Percentiles rank a stretch among this genome's conserved stretches.
Conservation (phyloP, 1,140 invertebrate species). For the Sitobion miscanthi region DNA sequence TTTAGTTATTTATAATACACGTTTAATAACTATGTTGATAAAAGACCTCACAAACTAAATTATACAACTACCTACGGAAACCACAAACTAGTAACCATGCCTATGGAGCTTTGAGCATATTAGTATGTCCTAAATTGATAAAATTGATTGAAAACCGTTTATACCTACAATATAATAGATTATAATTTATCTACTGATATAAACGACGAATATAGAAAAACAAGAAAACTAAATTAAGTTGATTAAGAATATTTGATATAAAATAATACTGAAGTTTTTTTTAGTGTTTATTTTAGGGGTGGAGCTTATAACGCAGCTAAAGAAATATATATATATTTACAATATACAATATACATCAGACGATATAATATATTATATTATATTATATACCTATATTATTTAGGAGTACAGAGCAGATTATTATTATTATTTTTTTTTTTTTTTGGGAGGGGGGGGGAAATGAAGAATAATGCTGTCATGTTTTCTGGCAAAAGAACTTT, state of each 20-base stretch:
- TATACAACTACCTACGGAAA: not conserved
- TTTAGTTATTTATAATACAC: not conserved
- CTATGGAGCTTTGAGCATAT: not conserved
- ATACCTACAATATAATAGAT: not conserved
- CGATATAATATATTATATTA: not conserved
- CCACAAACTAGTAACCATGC: not conserved
- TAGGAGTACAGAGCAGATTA: not conserved
- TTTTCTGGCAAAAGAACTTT: conserved; percentile 26
- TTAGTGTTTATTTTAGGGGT: not conserved
- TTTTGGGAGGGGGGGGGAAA: not conserved
- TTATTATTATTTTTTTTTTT: conserved; percentile 41
- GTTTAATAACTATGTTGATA: not conserved
- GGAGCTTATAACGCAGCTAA: not conserved
- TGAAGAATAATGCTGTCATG: conserved; percentile 51
- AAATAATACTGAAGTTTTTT: not conserved
- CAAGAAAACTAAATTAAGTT: too few relatives aligned
- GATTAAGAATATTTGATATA: not conserved
- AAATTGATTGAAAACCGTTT: not conserved
- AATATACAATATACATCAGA: too few relatives aligned
- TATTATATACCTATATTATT: not conserved
- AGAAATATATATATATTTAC: too few relatives aligned
- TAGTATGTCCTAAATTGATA: not conserved
- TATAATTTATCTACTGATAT: too few relatives aligned
- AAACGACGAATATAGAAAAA: too few relatives aligned
- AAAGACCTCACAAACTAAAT: not conserved